Evolutionary conservation across 1,140 invertebrate species (phyloP), one percentile per base, ranked within the genome.

Genomic region (Drosophila athabasca): DNA sequence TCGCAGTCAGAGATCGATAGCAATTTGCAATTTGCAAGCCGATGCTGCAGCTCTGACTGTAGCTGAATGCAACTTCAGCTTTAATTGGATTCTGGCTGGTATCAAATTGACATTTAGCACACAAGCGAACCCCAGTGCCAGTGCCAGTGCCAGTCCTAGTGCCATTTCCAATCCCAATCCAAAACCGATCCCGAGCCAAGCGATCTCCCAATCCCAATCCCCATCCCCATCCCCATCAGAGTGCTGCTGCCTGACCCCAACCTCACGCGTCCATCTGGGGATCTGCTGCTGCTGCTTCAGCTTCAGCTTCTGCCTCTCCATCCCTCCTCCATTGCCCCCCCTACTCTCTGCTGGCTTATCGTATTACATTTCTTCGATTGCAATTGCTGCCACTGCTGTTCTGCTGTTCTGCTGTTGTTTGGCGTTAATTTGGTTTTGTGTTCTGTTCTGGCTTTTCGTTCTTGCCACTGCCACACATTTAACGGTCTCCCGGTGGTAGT

Each of bases 61-160:
- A 74, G 59, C 78, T 76, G 70, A 35, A 35, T 62, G 51, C 45
- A 39, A 53, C 49, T 81, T 66, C 51, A 53, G 67, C 76, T 83
- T 88, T 88, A 88, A 88, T 88, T 88, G 83, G 83, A 88, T 88
- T 80, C 67, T 72, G 57, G 50, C 62, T 55, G 76, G 57, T 76
- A 88, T 79, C 83, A 88, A 88, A 88, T 79, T 88, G 84, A 88
- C 83, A 88, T 88, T 88, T 88, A 87, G 82, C 82, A 82, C 82
- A 87, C 73, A 82, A 59, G 26, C 50, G 26, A 24, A 57, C 44
- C 44, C 19, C 29, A 39, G 35, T 39, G 35, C 41, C 9, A 2
- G 35, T 39, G 31, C 46, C 29, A 15, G 15, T 53, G 26, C 31
- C 24, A 45, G 26, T 55, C n/a, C 48, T 52, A 43, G 31, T 66